Conservation (phyloP, 1,140 invertebrate genomes). For the Ruditapes philippinarum region DNA sequence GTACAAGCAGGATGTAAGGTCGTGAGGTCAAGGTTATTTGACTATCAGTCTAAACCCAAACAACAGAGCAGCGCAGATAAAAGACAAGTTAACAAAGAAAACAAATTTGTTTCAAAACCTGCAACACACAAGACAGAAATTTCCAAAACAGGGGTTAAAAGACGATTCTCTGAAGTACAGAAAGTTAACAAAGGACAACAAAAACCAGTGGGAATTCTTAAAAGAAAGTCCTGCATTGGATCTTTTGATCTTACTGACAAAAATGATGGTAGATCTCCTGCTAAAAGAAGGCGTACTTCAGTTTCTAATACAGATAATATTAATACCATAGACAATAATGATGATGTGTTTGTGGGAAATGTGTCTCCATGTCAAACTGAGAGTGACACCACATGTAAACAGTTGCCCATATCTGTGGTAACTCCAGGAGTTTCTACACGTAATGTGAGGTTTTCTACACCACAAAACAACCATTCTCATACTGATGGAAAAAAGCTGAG, state of each 20-base stretch:
- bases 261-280: neutral
- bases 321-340: neutral
- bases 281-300: neutral
- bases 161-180: slow-evolving; percentile 33
- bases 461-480: neutral
- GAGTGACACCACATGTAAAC: neutral
- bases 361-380: no score
- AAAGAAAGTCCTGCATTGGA: slow-evolving; percentile 57
- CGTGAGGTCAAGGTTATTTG: slow-evolving; percentile 58
- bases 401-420: neutral
- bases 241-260: slow-evolving; percentile 36
- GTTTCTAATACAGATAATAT: neutral
- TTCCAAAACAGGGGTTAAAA: neutral
- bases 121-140: neutral
- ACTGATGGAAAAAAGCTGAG: neutral
- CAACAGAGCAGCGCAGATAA: neutral
- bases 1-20: neutral
- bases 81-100: neutral
- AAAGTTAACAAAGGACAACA: neutral
- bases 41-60: slow-evolving; percentile 43
- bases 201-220: slow-evolving; percentile 54
- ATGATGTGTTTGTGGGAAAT: neutral
- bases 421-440: slow-evolving; percentile 24
- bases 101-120: neutral
- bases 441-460: slow-evolving; percentile 46